Percentiles rank a stretch among this genome's conserved stretches.
Evolutionary conservation across 2,888 invertebrate genomes (phyloP).

Genomic region (Syrphus vitripennis): DNA sequence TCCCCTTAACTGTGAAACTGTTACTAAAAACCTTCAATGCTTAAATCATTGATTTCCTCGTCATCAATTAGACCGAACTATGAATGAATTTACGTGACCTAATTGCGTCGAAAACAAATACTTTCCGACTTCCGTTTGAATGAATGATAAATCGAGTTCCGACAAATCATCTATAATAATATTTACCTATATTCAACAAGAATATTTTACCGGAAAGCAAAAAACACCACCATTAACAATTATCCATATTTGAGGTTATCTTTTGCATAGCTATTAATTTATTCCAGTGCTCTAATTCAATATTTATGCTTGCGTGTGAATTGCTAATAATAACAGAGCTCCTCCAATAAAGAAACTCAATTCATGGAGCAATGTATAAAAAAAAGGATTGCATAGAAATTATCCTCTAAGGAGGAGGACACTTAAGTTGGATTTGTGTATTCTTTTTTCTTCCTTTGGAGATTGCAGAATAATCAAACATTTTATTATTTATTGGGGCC

Average conservation of each 20-base stretch:
- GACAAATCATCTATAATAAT: neutral
- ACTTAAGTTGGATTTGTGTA: conserved; percentile 4
- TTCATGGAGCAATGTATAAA: neutral
- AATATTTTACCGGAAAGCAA: neutral
- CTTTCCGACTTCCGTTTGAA: neutral
- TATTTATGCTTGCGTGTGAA: conserved; percentile 28
- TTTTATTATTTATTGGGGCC: neutral
- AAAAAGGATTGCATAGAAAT: conserved; percentile 5
- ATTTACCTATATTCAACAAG: neutral
- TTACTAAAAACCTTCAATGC: too few relatives aligned
- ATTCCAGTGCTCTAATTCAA: conserved; percentile 2
- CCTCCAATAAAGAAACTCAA: conserved; percentile 5
- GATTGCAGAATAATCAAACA: neutral
- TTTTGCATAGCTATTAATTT: neutral
- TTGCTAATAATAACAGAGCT: conserved; percentile 25
- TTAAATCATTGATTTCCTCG: too few relatives aligned
- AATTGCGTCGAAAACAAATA: neutral
- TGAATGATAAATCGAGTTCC: neutral
- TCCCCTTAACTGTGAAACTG: too few relatives aligned
- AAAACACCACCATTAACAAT: neutral
- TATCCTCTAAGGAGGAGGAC: conserved; percentile 2
- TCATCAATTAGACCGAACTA: neutral
- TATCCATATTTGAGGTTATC: neutral
- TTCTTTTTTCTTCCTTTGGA: neutral
- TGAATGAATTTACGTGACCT: neutral